Percentiles rank a stretch among this genome's conserved stretches.
phyloP scores from a whole-genome alignment of 2,888 invertebrate genomes.

The Nymphalis urticae region DNA sequence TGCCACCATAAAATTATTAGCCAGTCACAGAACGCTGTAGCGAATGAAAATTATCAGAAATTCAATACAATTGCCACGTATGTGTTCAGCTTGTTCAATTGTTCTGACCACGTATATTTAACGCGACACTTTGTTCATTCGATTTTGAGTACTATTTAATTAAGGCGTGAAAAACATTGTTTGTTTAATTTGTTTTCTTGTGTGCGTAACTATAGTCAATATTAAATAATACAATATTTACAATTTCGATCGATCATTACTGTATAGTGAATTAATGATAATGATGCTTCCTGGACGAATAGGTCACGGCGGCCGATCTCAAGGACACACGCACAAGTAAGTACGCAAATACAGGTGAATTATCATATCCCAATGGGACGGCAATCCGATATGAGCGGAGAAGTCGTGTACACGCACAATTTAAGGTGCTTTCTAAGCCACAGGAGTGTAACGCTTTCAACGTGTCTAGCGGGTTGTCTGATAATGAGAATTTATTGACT shows the following conservation, averaged over 20 bases:
- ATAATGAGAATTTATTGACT: too few species aligned
- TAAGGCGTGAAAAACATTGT: constrained; percentile 53
- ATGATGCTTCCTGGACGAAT: too few species aligned
- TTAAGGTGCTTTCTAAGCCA: too few species aligned
- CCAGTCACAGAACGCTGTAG: constrained; percentile 38
- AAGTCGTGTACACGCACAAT: too few species aligned
- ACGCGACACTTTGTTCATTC: constrained; percentile 54
- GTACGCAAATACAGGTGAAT: too few species aligned
- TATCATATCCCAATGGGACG: too few species aligned
- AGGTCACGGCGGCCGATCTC: too few species aligned
- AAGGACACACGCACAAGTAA: too few species aligned
- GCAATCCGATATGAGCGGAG: too few species aligned
- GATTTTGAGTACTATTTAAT: constrained; percentile 57
- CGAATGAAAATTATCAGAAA: constrained; percentile 40
- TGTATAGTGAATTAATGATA: too few species aligned
- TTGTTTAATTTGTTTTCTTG: constrained; percentile 31
- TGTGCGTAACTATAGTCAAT: neutral
- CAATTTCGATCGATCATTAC: neutral
- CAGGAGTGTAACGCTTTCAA: too few species aligned
- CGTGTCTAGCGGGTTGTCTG: too few species aligned
- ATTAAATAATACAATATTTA: neutral
- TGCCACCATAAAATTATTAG: constrained; percentile 40
- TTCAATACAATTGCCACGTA: constrained; percentile 39
- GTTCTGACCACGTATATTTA: constrained; percentile 50
- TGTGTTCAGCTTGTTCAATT: constrained; percentile 47